Percentiles rank a stretch among this genome's conserved stretches.
phyloP scores from a whole-genome alignment of 2,113 vertebrate genomes.

The Enhydra lutris region DNA sequence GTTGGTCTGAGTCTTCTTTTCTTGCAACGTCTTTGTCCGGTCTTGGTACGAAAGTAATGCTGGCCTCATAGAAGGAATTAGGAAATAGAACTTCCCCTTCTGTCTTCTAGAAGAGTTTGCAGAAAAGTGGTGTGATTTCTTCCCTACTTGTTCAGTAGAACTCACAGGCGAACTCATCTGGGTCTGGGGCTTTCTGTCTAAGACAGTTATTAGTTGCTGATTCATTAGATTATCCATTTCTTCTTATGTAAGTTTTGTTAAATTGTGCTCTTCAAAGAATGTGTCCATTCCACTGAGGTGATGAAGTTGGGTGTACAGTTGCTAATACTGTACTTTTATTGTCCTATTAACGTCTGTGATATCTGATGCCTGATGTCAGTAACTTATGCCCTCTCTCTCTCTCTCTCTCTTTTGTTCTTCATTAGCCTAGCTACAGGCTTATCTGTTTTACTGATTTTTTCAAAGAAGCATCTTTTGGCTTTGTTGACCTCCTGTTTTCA shows the following conservation, averaged over 20 bases:
- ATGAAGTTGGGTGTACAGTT: background rate
- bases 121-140: background rate
- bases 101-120: background rate
- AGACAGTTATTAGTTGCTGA: background rate
- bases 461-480: background rate
- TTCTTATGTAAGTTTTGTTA: background rate
- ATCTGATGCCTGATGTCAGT: background rate
- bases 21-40: background rate
- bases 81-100: background rate
- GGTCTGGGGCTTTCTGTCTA: background rate
- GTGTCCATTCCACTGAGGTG: background rate
- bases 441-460: background rate
- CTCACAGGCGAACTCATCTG: background rate
- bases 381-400: background rate
- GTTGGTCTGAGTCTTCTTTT: background rate
- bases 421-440: background rate
- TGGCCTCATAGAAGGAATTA: background rate
- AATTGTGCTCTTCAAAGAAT: background rate
- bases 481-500: background rate
- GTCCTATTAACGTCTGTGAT: background rate
- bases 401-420: background rate
- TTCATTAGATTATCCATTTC: background rate
- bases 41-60: background rate
- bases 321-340: background rate
- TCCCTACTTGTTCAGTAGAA: background rate